These are phyloP conservation scores for Heliconius hortense DNA, from an alignment of 2,888 invertebrate genomes.

Conservation along the genomic window DNA sequence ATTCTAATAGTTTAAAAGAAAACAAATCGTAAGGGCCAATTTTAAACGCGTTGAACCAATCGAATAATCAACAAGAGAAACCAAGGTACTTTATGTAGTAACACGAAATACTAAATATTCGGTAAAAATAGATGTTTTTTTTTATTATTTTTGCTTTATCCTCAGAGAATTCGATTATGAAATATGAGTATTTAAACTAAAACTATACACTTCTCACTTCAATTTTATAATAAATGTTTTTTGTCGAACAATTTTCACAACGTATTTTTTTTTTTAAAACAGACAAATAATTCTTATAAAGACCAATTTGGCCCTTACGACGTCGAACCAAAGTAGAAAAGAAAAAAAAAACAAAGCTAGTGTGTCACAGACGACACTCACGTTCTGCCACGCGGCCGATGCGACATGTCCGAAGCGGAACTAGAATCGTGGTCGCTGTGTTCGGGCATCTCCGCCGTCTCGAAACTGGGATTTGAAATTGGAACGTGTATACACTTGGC, in stretches of 20 bases:
- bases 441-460: conserved; percentile 10
- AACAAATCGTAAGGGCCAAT: conserved; percentile 5
- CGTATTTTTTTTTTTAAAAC: not conserved
- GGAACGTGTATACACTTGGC: not conserved
- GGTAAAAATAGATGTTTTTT: too few species aligned
- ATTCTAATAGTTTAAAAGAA: not conserved
- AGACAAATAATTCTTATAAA: not conserved
- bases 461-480: not conserved
- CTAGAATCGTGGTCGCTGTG: conserved; percentile 4
- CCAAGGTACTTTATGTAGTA: too few species aligned
- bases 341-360: not conserved
- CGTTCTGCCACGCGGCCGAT: not conserved
- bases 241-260: not conserved
- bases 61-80: not conserved
- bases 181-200: not conserved
- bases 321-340: not conserved
- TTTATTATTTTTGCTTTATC: not conserved
- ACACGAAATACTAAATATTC: too few species aligned
- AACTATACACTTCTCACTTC: not conserved
- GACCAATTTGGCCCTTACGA: not conserved
- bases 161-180: not conserved
- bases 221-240: not conserved
- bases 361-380: conserved; percentile 1
- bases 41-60: not conserved
- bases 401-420: conserved; percentile 5